These are phyloP conservation scores for Aythya baeri DNA, from an alignment of 2,113 vertebrate genomes.

Conservation along the genomic window DNA sequence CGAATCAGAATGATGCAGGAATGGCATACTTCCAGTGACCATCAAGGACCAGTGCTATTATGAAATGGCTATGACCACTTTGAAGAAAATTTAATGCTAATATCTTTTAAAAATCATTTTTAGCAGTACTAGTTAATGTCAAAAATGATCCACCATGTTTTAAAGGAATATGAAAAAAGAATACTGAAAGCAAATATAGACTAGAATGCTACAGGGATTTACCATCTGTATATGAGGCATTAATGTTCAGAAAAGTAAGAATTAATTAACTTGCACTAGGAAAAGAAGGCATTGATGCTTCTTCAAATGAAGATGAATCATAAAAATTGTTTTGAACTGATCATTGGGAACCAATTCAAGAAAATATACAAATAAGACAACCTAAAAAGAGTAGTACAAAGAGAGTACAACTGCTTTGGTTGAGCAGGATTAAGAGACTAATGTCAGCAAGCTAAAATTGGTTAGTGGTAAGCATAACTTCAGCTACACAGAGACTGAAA, in stretches of 20 bases:
- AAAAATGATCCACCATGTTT: neutral
- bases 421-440: neutral
- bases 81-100: neutral
- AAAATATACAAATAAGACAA: neutral
- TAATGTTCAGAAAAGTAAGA: neutral
- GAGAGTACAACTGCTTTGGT: neutral
- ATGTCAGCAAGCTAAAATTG: neutral
- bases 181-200: neutral
- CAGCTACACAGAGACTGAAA: neutral
- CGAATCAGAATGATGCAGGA: neutral
- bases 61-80: slow-evolving; percentile 40
- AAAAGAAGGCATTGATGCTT: neutral
- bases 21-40: neutral
- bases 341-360: neutral
- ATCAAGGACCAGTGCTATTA: neutral
- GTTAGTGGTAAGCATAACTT: neutral
- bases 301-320: neutral
- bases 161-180: neutral
- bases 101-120: neutral
- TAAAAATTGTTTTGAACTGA: neutral
- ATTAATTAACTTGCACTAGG: neutral
- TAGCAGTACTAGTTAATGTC: neutral
- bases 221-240: neutral
- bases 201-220: neutral
- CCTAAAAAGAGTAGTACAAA: neutral